Conservation (phyloP, 2,888 invertebrate species). For the Eilema depressum region DNA sequence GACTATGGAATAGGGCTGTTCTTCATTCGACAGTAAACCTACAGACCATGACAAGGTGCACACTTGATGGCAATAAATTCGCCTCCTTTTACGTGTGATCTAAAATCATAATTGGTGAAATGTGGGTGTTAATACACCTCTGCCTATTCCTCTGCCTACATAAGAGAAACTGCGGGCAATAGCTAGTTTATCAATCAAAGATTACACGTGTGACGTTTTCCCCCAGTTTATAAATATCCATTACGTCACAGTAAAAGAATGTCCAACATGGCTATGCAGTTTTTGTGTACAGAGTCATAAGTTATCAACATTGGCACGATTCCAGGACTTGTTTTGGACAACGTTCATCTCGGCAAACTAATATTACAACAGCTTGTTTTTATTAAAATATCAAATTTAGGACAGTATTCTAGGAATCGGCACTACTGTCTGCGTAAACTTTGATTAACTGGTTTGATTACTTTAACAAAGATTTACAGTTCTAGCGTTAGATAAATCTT, state of each 20-base stretch:
- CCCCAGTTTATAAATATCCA: not conserved
- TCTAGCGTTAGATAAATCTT: not conserved
- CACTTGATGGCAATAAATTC: too few relatives aligned
- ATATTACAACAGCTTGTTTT: not conserved
- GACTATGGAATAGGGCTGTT: too few relatives aligned
- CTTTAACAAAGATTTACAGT: not conserved
- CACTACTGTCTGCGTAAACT: not conserved
- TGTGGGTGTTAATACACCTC: too few relatives aligned
- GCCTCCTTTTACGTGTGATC: too few relatives aligned
- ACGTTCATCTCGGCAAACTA: conserved; percentile 21
- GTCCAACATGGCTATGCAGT: conserved; percentile 35
- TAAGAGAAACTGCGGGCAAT: not conserved
- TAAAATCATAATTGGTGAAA: too few relatives aligned
- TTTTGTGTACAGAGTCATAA: conserved; percentile 26
- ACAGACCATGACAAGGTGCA: too few relatives aligned
- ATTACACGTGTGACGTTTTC: not conserved
- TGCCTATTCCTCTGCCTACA: too few relatives aligned
- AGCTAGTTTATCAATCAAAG: not conserved
- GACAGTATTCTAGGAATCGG: conserved; percentile 1
- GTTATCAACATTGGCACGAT: conserved; percentile 36
- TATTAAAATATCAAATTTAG: conserved; percentile 4
- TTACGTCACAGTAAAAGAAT: conserved; percentile 26
- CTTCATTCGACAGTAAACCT: too few relatives aligned
- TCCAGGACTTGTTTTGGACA: conserved; percentile 38
- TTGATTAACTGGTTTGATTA: conserved; percentile 4